phyloP scores from a whole-genome alignment of 2,797 vertebrate genomes.

The Cephalopachus bancanus region DNA sequence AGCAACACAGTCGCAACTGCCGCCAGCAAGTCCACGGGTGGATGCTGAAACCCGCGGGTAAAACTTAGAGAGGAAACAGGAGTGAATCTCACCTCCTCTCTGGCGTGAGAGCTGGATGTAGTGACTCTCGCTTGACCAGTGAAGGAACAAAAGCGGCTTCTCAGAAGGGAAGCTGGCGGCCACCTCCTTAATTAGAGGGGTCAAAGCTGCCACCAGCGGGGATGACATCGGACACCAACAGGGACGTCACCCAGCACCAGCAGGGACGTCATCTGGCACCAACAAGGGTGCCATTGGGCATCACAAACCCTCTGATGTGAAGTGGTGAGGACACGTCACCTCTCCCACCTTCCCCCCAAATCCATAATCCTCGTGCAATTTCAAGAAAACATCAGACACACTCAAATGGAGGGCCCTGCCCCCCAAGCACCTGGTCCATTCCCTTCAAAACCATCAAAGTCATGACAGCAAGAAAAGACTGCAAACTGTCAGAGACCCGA shows the following conservation, averaged over 20 bases:
- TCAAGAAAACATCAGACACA: neutral
- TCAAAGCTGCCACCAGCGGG: neutral
- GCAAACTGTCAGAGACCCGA: too few relatives aligned
- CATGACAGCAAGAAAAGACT: neutral
- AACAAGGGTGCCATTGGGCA: rapidly evolving
- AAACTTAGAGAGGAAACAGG: neutral
- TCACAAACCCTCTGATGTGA: rapidly evolving
- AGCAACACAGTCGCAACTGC: neutral
- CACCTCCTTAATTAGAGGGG: neutral
- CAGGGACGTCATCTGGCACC: too few relatives aligned
- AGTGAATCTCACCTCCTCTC: neutral
- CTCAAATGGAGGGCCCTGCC: neutral
- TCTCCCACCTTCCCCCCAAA: neutral
- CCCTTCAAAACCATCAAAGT: neutral
- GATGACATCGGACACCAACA: neutral
- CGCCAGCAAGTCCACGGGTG: neutral
- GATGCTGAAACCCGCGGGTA: neutral
- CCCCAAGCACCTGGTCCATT: neutral
- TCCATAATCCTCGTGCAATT: neutral
- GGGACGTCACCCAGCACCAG: rapidly evolving
- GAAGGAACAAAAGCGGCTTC: neutral
- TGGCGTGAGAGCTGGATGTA: neutral
- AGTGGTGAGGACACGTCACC: neutral
- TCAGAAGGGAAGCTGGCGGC: neutral
- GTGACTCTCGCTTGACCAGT: neutral